Evolutionary conservation across 2,888 invertebrate genomes (phyloP).

Genomic region (Drepana falcataria): DNA sequence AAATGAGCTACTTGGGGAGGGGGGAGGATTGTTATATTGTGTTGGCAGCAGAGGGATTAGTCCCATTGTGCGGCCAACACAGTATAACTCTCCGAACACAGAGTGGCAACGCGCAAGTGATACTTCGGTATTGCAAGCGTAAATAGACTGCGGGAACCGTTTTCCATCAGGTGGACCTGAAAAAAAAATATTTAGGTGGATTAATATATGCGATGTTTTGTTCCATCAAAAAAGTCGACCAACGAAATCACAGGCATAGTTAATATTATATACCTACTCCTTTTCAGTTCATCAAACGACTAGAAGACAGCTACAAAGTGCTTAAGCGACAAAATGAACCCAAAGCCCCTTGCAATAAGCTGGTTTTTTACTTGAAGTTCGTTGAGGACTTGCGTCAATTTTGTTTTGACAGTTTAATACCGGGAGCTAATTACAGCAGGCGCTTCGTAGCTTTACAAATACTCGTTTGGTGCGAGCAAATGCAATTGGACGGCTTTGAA

Average conservation of each 20-base stretch:
- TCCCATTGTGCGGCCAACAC: no score
- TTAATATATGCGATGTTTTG: no score
- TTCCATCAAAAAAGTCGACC: no score
- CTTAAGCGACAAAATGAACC: slow-evolving; percentile 28
- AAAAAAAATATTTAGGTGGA: no score
- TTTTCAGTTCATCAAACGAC: slow-evolving; percentile 55
- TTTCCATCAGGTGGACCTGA: no score
- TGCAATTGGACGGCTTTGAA: slow-evolving; percentile 29
- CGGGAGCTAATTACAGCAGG: slow-evolving; percentile 81
- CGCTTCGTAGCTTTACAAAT: slow-evolving; percentile 79
- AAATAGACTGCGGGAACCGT: no score
- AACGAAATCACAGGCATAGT: neutral
- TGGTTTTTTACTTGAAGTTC: slow-evolving; percentile 61
- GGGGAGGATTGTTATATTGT: no score
- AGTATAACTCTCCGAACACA: no score
- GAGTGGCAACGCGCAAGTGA: no score
- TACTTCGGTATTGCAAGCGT: no score
- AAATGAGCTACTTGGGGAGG: no score
- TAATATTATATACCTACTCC: neutral
- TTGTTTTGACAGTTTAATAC: slow-evolving; percentile 77
- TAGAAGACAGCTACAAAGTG: slow-evolving; percentile 51
- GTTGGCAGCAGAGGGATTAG: no score
- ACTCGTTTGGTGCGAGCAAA: slow-evolving; percentile 51
- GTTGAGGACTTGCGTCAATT: slow-evolving; percentile 62
- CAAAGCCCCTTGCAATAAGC: neutral